These are phyloP conservation scores for Brenthis hecate DNA, from an alignment of 2,888 invertebrate species.

Conservation along the genomic window DNA sequence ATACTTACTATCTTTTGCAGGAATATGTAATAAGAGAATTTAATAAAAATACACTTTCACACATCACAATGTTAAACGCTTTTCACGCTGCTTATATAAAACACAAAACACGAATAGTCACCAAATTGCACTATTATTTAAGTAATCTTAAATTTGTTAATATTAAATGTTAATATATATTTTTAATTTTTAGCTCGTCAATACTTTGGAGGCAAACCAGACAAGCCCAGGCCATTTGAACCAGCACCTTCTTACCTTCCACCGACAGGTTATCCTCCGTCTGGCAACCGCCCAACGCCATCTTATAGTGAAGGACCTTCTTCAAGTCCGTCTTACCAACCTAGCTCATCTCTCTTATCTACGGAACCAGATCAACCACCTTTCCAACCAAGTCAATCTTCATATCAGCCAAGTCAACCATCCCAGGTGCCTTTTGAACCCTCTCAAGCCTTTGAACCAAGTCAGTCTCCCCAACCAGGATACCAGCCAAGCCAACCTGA, in stretches of 20 bases:
- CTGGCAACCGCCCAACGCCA: conserved; percentile 71
- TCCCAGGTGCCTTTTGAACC: conserved; percentile 48
- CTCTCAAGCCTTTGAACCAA: conserved; percentile 43
- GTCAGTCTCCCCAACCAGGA: conserved; percentile 49
- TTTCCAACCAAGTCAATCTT: conserved; percentile 43
- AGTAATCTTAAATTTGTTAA: neutral
- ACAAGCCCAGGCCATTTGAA: conserved; percentile 87
- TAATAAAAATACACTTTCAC: neutral
- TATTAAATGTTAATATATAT: conserved; percentile 25
- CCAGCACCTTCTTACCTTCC: conserved; percentile 70
- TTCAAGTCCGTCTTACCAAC: conserved; percentile 51
- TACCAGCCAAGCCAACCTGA: conserved; percentile 52
- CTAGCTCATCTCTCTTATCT: conserved; percentile 47
- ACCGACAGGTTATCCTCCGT: conserved; percentile 68
- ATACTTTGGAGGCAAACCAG: conserved; percentile 84
- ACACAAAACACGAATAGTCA: conserved; percentile 5
- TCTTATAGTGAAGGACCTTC: conserved; percentile 67
- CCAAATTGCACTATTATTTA: conserved; percentile 1
- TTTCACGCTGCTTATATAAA: conserved; percentile 29
- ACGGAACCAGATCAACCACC: conserved; percentile 49
- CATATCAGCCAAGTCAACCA: conserved; percentile 46
- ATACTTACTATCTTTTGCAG: neutral
- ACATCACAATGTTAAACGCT: conserved; percentile 26
- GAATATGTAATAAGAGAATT: neutral
- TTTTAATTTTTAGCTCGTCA: conserved; percentile 84